Conservation (phyloP, 2,797 vertebrate species). For the Onychomys leucogaster region DNA sequence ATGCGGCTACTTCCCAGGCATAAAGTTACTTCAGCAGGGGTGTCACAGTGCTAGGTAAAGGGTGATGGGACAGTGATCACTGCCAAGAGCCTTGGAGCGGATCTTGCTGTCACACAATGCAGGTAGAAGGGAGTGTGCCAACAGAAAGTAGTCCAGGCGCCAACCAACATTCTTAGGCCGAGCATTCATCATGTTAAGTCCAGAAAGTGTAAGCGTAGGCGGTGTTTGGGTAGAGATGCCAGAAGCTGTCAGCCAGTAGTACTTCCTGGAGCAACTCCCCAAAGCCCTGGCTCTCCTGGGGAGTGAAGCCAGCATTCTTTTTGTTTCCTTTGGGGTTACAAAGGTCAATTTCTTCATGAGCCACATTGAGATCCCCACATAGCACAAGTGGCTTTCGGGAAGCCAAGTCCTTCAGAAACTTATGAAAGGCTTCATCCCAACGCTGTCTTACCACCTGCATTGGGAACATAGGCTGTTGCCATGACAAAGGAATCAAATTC, state of each 20-base stretch:
- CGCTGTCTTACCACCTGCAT: slow-evolving; percentile 93
- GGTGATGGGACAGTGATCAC: slow-evolving; percentile 96
- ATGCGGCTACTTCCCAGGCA: not conserved
- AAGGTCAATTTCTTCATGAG: slow-evolving; percentile 95
- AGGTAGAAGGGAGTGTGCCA: slow-evolving; percentile 91
- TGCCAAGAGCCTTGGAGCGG: slow-evolving; percentile 92
- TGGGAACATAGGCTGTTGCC: slow-evolving; percentile 94
- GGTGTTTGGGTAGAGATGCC: slow-evolving; percentile 92
- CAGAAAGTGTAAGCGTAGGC: slow-evolving; percentile 94
- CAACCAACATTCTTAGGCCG: slow-evolving; percentile 94
- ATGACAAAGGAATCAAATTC: slow-evolving; percentile 92
- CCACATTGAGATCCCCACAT: slow-evolving; percentile 95
- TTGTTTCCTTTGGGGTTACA: slow-evolving; percentile 95
- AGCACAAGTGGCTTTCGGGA: slow-evolving; percentile 92
- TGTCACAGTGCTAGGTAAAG: slow-evolving; percentile 90
- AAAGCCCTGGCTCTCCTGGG: slow-evolving; percentile 93
- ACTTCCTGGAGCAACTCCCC: slow-evolving; percentile 90
- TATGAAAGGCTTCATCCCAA: slow-evolving; percentile 93
- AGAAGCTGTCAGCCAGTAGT: slow-evolving; percentile 92
- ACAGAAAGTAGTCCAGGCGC: slow-evolving; percentile 94
- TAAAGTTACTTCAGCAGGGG: not conserved
- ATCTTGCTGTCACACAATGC: slow-evolving; percentile 95
- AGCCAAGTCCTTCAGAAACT: slow-evolving; percentile 91
- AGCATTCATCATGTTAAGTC: slow-evolving; percentile 98
- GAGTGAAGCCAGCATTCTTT: slow-evolving; percentile 94